These are phyloP conservation scores for Pavo muticus DNA, from an alignment of 2,113 vertebrate species.

Conservation along the genomic window DNA sequence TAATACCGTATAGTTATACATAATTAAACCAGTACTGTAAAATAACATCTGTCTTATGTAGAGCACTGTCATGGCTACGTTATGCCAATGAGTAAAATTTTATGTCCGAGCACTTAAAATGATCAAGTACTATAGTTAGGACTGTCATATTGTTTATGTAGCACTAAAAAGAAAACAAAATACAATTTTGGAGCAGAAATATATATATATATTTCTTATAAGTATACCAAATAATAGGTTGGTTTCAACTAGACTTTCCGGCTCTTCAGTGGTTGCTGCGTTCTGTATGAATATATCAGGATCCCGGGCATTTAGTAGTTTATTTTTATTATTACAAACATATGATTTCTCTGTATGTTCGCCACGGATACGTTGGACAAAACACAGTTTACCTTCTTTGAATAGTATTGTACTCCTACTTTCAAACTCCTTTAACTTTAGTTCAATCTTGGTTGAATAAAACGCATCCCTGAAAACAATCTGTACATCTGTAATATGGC, in stretches of 20 bases:
- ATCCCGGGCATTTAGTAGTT: constrained; percentile 34
- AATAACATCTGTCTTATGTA: neutral
- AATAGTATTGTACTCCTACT: neutral
- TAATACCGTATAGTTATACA: neutral
- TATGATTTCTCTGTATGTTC: constrained; percentile 14
- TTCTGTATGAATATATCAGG: constrained; percentile 37
- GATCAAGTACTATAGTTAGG: constrained; percentile 75
- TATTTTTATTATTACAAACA: constrained; percentile 40
- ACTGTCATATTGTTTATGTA: constrained; percentile 72
- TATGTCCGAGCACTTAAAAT: constrained; percentile 68
- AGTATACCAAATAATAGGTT: constrained; percentile 80
- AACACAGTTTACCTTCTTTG: constrained; percentile 44
- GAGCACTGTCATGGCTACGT: constrained; percentile 64
- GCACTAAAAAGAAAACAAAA: constrained; percentile 74
- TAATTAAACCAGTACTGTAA: neutral
- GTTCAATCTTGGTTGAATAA: constrained; percentile 20
- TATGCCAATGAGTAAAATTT: constrained; percentile 61
- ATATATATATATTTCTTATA: constrained; percentile 42
- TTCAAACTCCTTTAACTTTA: constrained; percentile 6
- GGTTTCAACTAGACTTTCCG: constrained; percentile 73
- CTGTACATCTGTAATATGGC: neutral
- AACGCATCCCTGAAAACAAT: constrained; percentile 12
- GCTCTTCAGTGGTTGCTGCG: constrained; percentile 57
- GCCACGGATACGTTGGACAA: constrained; percentile 36
- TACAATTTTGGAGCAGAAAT: constrained; percentile 34